Evolutionary conservation across 2,113 vertebrate species (phyloP), one percentile per base, ranked within the genome.

Genomic region (Trichechus manatus): DNA sequence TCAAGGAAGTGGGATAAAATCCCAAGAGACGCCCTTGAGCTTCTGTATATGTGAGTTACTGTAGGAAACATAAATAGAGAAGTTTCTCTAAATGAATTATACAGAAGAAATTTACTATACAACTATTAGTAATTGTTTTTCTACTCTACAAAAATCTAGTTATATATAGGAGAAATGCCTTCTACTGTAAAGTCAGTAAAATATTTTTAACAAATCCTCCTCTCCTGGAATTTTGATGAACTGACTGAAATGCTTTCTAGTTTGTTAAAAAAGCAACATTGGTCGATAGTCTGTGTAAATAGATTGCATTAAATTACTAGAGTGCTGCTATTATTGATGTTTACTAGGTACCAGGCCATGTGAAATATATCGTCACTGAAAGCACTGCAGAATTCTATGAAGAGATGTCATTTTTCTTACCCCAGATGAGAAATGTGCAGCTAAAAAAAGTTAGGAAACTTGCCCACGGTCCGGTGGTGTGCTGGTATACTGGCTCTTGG

Each of bases 211-310:
- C 27, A 89, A 87, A 93, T 74, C 39, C 10, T 72, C 7, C 84
- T 87, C 2, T 44, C 56, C 39, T 56, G 6, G 33, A 91, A 84
- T 94, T 95, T 50, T 75, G 44, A 75, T 90, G 64, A 97, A 84
- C 78, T 81, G 81, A 82, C 64, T 87, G 77, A 93, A 89, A 81
- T 84, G 83, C 36, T 87, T 85, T 96, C 66, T 22, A 72, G 33
- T 70, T 17, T 50, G 14, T 85, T 83, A 79, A 36, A 94, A 96
- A 92, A 87, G 68, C 39, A 93, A 92, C 96, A 59, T 19, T 61
- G 47, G 75, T 91, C 2, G 1, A 59, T 84, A 36, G 78, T 89
- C 66, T 94, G 31, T 85, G 75, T 82, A 59, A 59, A 96, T 29
- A 63, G 3, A 5, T 36, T 87, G 39, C 61, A 78, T 89, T 74